Evolutionary conservation across 2,113 vertebrate species (phyloP).

Genomic region (Albula goreensis): DNA sequence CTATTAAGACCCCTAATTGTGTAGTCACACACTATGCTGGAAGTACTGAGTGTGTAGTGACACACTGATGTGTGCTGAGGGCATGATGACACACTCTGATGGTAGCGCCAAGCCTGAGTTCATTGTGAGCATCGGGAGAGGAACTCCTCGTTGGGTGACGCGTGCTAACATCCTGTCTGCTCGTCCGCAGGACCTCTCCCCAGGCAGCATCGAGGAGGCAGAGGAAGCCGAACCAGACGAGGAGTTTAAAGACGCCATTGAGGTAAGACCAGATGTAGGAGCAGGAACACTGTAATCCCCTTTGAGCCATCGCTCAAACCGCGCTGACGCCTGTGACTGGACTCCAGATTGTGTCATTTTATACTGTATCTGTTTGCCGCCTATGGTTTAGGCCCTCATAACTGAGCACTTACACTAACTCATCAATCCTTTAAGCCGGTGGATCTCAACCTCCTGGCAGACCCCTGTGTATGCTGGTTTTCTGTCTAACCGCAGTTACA

Average conservation of each 20-base stretch:
- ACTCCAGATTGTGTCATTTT: too few species aligned
- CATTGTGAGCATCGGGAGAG: not conserved
- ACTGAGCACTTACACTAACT: not conserved
- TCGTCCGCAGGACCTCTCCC: slow-evolving; percentile 83
- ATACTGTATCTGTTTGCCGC: too few species aligned
- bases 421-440: too few species aligned
- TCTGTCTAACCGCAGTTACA: too few species aligned
- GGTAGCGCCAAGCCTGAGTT: too few species aligned
- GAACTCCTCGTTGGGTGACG: not conserved
- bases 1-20: not conserved
- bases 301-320: too few species aligned
- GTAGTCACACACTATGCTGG: too few species aligned
- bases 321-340: too few species aligned
- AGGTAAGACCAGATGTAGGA: slow-evolving; percentile 68
- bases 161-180: not conserved
- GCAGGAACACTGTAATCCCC: not conserved
- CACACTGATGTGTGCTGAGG: not conserved
- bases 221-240: slow-evolving; percentile 96
- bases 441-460: too few species aligned
- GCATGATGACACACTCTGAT: not conserved
- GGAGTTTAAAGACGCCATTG: slow-evolving; percentile 96
- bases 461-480: too few species aligned
- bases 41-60: not conserved
- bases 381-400: not conserved
- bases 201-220: slow-evolving; percentile 91